Conservation (phyloP, 2,113 vertebrate species). For the Phyllostomus discolor region DNA sequence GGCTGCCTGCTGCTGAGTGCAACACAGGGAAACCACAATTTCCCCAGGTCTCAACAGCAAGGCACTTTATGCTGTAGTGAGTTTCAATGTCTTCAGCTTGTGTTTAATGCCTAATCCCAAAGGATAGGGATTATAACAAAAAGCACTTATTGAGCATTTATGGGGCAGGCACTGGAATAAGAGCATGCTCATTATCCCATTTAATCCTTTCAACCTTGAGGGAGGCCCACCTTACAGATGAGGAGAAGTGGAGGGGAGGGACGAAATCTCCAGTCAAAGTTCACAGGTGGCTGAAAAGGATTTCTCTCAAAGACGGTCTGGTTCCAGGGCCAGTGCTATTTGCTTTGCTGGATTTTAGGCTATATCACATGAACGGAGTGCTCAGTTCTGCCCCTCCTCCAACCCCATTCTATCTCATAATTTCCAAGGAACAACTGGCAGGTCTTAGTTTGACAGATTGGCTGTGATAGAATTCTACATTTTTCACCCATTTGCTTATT, state of each 20-base stretch:
- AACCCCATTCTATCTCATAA: not conserved
- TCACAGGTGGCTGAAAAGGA: not conserved
- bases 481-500: not conserved
- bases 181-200: not conserved
- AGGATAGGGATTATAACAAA: not conserved
- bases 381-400: not conserved
- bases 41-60: not conserved
- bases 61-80: not conserved
- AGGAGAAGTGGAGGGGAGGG: not conserved
- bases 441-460: not conserved
- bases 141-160: not conserved
- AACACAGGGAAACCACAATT: not conserved
- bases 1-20: not conserved
- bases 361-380: accelerated
- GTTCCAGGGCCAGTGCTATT: not conserved
- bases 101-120: not conserved
- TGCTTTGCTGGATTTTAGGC: not conserved
- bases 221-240: not conserved
- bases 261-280: not conserved
- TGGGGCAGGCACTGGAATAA: not conserved
- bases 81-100: not conserved
- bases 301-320: not conserved
- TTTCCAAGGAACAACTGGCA: not conserved
- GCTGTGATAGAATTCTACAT: not conserved
- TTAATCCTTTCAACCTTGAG: not conserved